Evolutionary conservation across 1,140 invertebrate genomes (phyloP), one percentile per base, ranked within the genome.

Genomic region (Leptinotarsa defecta): DNA sequence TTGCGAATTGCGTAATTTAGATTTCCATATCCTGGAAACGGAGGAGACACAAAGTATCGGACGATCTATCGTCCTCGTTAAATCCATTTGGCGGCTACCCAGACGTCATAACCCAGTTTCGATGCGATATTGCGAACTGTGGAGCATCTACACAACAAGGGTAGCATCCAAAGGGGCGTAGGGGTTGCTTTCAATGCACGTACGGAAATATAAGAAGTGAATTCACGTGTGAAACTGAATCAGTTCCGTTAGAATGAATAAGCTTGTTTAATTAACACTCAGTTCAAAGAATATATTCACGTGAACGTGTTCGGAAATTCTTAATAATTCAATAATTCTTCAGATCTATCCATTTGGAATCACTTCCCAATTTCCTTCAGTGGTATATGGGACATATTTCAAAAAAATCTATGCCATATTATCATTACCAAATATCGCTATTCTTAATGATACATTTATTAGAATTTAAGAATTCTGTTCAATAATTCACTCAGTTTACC

Each of bases 1-100:
- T 72, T 61, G 27, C 20, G 24, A 72, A 72, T 72, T 70, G 68
- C 48, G 70, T 70, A 68, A 74, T 52, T 52, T 71, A 34, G 69
- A 48, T 72, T 72, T 70, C 49, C 71, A 76, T 61, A 74, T 76
- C 68, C 34, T 43, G 49, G 19, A 78, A 76, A 76, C 69, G 34
- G 48, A 71, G 27, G 24, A 64, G 69, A 68, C 67, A 76, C 71
- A 73, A 77, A 52, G 48, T 49, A 74, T 76, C 61, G 13, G 49
- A 8, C 24, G 63, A 65, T 74, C 43, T 57, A 75, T 34, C 62
- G 49, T 13, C 71, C 20, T 62, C 71, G 71, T 72, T 72, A 72
- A 57, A 72, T 62, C 71, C 71, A 72, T 48, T 72, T 72, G 71
- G 71, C 57, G 71, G 71, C 57, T 64, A 43, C 57, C 57, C 71